A percentile compares a stretch with the other conserved stretches of the same genome.
phyloP scores from a whole-genome alignment of 2,797 vertebrate species.

The Tarsius wallacei region DNA sequence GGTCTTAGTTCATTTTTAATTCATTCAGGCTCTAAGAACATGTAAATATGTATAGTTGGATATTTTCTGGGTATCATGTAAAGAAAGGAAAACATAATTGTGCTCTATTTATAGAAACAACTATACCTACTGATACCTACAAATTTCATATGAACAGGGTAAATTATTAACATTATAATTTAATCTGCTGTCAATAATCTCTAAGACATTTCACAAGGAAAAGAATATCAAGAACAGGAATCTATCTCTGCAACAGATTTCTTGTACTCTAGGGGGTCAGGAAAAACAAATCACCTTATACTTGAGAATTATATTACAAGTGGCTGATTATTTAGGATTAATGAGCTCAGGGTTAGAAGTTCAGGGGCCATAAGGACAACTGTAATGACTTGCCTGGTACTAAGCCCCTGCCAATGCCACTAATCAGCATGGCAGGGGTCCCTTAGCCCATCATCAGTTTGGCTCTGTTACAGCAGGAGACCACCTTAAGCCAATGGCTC shows the following conservation, averaged over 20 bases:
- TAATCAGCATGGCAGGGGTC: background rate
- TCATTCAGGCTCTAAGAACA: background rate
- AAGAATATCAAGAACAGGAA: constrained; percentile 62
- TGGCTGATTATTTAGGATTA: constrained; percentile 64
- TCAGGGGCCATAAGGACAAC: constrained; percentile 59
- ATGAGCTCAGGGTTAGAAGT: constrained; percentile 67
- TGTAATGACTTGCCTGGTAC: constrained; percentile 23
- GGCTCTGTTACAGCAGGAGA: constrained; percentile 9
- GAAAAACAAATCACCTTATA: constrained; percentile 62
- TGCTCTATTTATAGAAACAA: constrained; percentile 1
- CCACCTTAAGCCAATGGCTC: background rate
- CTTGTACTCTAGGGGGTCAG: background rate
- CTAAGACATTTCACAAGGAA: constrained; percentile 21
- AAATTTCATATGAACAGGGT: background rate
- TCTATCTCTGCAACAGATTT: constrained; percentile 35
- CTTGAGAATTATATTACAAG: constrained; percentile 64
- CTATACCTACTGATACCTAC: background rate
- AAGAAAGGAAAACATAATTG: constrained; percentile 26
- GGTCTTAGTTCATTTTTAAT: background rate
- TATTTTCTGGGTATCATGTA: background rate
- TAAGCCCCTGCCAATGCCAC: background rate
- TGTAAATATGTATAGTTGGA: background rate
- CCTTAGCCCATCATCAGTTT: background rate
- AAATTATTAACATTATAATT: constrained; percentile 35
- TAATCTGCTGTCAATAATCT: constrained; percentile 52